A percentile compares a stretch with the other conserved stretches of the same genome.
These are phyloP conservation scores for Pimephales promelas DNA, from an alignment of 2,113 vertebrate genomes.

Conservation along the genomic window DNA sequence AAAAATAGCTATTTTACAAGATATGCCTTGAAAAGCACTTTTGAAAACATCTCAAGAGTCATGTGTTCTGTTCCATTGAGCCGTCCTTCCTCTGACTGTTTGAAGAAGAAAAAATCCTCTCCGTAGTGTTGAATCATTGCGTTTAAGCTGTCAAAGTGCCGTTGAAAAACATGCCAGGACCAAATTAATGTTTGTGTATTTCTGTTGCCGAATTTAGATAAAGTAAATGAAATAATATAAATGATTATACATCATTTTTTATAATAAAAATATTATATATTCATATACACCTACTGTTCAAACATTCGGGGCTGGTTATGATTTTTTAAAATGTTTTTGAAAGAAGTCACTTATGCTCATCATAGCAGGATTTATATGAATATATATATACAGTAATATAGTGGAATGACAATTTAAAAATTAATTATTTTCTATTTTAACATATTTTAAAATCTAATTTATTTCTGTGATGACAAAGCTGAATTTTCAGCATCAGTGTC, in stretches of 20 bases:
- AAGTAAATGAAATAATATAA: background rate
- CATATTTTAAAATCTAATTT: background rate
- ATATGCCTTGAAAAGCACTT: constrained; percentile 6
- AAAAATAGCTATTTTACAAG: constrained; percentile 13
- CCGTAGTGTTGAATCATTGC: background rate
- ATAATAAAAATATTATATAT: background rate
- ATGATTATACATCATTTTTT: no score
- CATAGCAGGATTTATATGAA: background rate
- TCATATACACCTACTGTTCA: background rate
- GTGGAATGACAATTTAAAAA: background rate
- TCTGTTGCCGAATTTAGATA: background rate
- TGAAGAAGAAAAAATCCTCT: background rate
- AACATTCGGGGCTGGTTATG: background rate
- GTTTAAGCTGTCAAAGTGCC: background rate
- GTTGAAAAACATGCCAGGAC: background rate
- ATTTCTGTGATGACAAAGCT: background rate
- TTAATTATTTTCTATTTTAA: background rate
- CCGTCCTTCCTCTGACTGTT: background rate
- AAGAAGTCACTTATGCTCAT: background rate
- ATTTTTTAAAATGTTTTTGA: no score
- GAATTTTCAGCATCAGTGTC: background rate
- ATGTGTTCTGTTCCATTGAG: background rate
- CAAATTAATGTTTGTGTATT: background rate
- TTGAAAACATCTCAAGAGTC: background rate
- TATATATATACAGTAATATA: background rate